Evolutionary conservation across 2,888 invertebrate genomes (phyloP), one percentile per base, ranked within the genome.

Genomic region (Nudaria mundana): DNA sequence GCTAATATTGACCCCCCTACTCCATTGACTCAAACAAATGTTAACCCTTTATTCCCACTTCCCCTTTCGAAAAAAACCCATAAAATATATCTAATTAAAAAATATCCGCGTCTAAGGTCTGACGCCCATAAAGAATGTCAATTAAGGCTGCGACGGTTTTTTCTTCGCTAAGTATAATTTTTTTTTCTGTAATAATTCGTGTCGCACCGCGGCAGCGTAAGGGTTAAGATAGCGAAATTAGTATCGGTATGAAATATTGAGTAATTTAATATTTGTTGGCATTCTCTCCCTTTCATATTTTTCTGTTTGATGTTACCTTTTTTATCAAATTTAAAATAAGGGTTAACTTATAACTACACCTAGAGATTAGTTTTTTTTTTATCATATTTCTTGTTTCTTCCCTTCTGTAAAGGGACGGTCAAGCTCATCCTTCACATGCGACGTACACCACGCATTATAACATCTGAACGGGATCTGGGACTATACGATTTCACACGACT

Each of bases 71-170:
- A 86, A 88, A 87, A 87, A 88, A 82, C 78, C 78, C 88, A 89
- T 89, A 89, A 89, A 89, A 89, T 89, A 89, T 89, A 89, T 89
- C 89, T 89, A 89, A 89, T 89, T 89, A 89, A 89, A 89, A 89
- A 89, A 89, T 89, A 89, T 89, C 84, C 89, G 77, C 79, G 78
- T 81, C 78, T 82, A 79, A 82, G 86, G 86, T 78, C 87, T 86
- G 87, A 85, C 88, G 86, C 75, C 81, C 87, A 87, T 89, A 89
- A 89, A 89, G 89, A 89, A 89, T 89, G 89, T 87, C 89, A 89
- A 89, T 89, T 89, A 89, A 78, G 80, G 52, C 51, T 64, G 76
- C 77, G 83, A 80, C 81, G 76, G 75, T 81, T 84, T 82, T 63
- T 56, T 58, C 46, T 74, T 82, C 77, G 62, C 52, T 46, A 44